Evolutionary conservation across 2,888 invertebrate species (phyloP), one percentile per base, ranked within the genome.

Genomic region (Sminthurides aquaticus): DNA sequence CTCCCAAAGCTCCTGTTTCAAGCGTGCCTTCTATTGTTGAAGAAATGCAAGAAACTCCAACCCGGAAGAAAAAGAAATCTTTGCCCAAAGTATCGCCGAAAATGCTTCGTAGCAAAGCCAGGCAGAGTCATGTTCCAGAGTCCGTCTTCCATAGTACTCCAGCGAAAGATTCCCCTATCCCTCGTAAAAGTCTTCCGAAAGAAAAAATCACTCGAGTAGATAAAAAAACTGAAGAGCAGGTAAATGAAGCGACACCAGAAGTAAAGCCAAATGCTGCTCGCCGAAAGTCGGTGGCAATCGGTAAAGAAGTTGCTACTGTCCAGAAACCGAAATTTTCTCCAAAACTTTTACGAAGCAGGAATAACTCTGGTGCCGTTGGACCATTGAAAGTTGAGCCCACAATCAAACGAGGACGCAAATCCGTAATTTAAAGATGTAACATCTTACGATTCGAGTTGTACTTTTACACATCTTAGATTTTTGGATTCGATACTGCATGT

Each of bases 51-150:
- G 20, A 52, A 5, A 22, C 52, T 52, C 20, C 52, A 52, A 18
- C 52, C 52, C 8, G 43, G 15, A 52, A 52, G 52, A 52, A 52
- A 20, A 52, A 20, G 20, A 52, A 52, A 22, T 52, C 52, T 52
- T 20, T 52, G 8, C 52, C 52, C 20, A 52, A 52, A 22, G 20
- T 52, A 15, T 52, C 52, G 22, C 52, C 52, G 22, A 52, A 52
- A 20, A 52, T 52, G 52, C 20, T 52, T 18, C 52, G 52, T 20
- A 52, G 52, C 52, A 52, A 20, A 52, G 22, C 20, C 5, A 52
- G 22, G 52, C 52, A 52, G 20, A 22, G 22, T 20, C 5, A 15
- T 5, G 20, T 20, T 5, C 22, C 52, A 15, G 20, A 5, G 18
- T 20, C 52, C 5, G n/a, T n/a, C n/a, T n/a, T n/a, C n/a, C n/a